Percentiles rank a stretch among this genome's conserved stretches.
Evolutionary conservation across 1,140 invertebrate species (phyloP).

Genomic region (Zaprionus lachaisei): DNA sequence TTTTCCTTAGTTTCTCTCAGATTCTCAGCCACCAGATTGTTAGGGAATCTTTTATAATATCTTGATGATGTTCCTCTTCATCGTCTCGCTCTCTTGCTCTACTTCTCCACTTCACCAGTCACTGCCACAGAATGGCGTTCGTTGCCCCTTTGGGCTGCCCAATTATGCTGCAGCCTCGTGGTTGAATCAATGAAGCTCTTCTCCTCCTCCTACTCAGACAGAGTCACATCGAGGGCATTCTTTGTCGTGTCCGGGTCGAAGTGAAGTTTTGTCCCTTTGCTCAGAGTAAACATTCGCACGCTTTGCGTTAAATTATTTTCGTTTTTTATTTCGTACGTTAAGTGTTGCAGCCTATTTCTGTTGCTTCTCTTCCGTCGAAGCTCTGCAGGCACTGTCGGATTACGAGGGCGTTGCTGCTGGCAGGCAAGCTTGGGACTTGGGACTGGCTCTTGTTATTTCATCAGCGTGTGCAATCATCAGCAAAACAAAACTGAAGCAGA

Average conservation of each 20-base stretch:
- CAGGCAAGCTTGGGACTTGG: neutral
- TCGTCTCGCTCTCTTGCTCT: neutral
- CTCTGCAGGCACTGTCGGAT: conserved; percentile 54
- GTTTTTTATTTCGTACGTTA: conserved; percentile 36
- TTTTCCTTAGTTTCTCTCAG: neutral
- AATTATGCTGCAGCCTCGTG: neutral
- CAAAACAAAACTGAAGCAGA: conserved; percentile 31
- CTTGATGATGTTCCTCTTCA: neutral
- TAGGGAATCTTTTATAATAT: neutral
- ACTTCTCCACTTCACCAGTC: neutral
- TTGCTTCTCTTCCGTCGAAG: conserved; percentile 7
- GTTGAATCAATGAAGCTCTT: neutral
- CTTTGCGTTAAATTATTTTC: conserved; percentile 63
- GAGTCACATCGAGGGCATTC: conserved; percentile 1
- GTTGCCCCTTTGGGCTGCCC: neutral
- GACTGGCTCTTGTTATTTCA: conserved; percentile 62
- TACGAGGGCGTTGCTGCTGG: conserved; percentile 64
- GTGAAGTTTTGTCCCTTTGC: conserved; percentile 29
- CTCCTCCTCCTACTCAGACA: neutral
- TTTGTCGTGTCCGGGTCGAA: neutral
- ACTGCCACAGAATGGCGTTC: neutral
- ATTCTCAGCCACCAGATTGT: neutral
- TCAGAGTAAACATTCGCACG: conserved; percentile 67
- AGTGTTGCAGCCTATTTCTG: conserved; percentile 40
- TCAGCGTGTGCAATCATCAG: conserved; percentile 62